A percentile compares a stretch with the other conserved stretches of the same genome.
Evolutionary conservation across 2,797 vertebrate species (phyloP).

Genomic region (Emydoidea blandingii): DNA sequence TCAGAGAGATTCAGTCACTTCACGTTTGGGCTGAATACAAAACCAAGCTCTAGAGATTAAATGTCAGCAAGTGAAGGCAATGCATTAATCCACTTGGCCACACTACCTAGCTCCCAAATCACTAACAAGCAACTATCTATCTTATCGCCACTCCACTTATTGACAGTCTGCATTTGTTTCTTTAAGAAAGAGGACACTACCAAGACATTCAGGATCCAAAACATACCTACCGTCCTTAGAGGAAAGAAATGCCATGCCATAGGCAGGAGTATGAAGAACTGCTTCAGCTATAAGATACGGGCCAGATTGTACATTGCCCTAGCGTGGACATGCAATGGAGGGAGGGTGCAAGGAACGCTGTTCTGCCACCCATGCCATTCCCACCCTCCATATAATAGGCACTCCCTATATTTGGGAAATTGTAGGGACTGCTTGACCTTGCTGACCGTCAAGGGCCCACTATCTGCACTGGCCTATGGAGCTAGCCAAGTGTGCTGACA

Average conservation of each 20-base stretch:
- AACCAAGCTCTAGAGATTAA: conserved; percentile 64
- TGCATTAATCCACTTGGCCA: conserved; percentile 56
- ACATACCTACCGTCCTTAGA: conserved; percentile 9
- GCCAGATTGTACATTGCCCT: neutral
- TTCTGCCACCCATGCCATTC: neutral
- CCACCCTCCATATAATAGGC: neutral
- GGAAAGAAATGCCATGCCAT: conserved; percentile 12
- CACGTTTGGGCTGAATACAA: conserved; percentile 53
- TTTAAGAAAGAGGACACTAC: conserved; percentile 21
- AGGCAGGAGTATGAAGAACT: neutral
- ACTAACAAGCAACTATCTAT: conserved; percentile 63
- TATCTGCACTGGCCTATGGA: neutral
- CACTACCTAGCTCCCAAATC: conserved; percentile 50
- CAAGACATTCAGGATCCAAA: conserved; percentile 17
- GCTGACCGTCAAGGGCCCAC: neutral
- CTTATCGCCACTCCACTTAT: conserved; percentile 55
- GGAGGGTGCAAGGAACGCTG: neutral
- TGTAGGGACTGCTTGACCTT: neutral
- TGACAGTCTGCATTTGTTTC: conserved; percentile 54
- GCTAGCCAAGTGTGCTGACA: neutral
- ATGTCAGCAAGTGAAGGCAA: conserved; percentile 66
- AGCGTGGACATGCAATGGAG: rapidly evolving
- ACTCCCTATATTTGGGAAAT: neutral
- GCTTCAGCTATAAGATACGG: neutral
- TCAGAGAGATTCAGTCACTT: neutral